A percentile compares a stretch with the other conserved stretches of the same genome.
Evolutionary conservation across 2,113 vertebrate genomes (phyloP).

Genomic region (Nerophis ophidion): DNA sequence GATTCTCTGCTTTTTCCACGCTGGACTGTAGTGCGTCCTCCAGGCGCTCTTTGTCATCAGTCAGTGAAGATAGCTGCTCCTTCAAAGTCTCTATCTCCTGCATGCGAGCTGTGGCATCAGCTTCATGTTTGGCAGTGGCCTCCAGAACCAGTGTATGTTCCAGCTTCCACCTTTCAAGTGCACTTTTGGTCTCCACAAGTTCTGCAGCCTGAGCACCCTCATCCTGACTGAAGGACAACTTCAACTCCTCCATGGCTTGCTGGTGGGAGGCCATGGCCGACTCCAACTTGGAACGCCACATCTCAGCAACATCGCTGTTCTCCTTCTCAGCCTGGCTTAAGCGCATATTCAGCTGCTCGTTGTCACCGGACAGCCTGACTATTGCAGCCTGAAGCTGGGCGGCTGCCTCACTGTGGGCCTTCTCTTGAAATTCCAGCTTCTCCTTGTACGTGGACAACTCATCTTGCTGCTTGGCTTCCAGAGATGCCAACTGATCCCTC

Average conservation of each 20-base stretch:
- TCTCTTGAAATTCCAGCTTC: constrained; percentile 73
- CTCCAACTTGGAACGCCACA: constrained; percentile 85
- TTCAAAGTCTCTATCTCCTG: constrained; percentile 73
- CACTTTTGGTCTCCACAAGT: constrained; percentile 77
- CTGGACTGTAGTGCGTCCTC: constrained; percentile 76
- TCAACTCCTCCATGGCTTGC: constrained; percentile 85
- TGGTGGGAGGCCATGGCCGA: constrained; percentile 81
- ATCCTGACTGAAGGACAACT: constrained; percentile 80
- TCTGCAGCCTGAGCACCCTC: constrained; percentile 74
- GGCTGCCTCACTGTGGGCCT: constrained; percentile 70
- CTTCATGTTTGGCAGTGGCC: constrained; percentile 65
- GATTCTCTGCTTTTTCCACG: constrained; percentile 85
- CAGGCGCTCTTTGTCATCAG: constrained; percentile 80
- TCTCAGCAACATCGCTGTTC: constrained; percentile 73
- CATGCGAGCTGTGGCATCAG: constrained; percentile 57
- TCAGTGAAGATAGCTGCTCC: constrained; percentile 63
- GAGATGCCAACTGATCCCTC: constrained; percentile 77
- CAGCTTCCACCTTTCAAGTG: constrained; percentile 77
- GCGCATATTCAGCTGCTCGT: constrained; percentile 78
- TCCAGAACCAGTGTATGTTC: constrained; percentile 73
- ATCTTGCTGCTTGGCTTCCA: constrained; percentile 68
- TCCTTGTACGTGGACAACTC: constrained; percentile 72
- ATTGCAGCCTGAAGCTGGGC: constrained; percentile 71
- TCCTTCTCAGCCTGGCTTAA: constrained; percentile 83
- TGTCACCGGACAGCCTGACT: constrained; percentile 79